Evolutionary conservation across 2,113 vertebrate genomes (phyloP).

Genomic region (Tragelaphus imberbis): DNA sequence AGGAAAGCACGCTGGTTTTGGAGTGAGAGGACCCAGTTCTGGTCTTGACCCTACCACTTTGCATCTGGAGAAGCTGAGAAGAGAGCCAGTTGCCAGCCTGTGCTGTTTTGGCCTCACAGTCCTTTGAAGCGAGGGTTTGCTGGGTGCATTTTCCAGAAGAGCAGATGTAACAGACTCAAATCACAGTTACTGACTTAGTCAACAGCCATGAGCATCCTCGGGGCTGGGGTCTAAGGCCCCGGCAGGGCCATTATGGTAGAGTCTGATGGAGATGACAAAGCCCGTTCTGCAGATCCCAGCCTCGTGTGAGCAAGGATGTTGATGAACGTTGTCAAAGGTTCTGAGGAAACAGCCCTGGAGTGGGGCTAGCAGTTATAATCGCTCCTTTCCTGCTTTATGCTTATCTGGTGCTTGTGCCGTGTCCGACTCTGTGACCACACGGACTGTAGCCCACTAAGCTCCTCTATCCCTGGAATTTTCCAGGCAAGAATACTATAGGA

Average conservation of each 20-base stretch:
- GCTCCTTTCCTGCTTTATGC: neutral
- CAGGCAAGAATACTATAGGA: neutral
- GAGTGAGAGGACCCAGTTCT: neutral
- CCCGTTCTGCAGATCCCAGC: neutral
- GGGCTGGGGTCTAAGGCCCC: neutral
- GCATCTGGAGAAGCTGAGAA: neutral
- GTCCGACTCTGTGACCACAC: neutral
- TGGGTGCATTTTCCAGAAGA: neutral
- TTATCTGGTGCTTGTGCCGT: neutral
- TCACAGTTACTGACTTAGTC: neutral
- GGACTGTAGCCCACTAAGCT: neutral
- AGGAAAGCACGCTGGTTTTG: neutral
- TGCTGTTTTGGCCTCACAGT: neutral
- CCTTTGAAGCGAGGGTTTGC: neutral
- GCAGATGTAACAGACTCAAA: neutral
- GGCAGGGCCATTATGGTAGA: neutral
- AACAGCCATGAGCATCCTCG: fast-evolving
- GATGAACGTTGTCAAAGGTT: neutral
- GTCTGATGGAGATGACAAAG: neutral
- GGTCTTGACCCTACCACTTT: neutral
- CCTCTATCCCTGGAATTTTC: neutral
- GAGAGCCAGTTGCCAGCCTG: neutral
- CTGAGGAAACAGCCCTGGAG: neutral
- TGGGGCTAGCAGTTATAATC: fast-evolving
- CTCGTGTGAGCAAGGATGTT: neutral